Conservation (phyloP, 1,140 invertebrate species). For the Manduca sexta region DNA sequence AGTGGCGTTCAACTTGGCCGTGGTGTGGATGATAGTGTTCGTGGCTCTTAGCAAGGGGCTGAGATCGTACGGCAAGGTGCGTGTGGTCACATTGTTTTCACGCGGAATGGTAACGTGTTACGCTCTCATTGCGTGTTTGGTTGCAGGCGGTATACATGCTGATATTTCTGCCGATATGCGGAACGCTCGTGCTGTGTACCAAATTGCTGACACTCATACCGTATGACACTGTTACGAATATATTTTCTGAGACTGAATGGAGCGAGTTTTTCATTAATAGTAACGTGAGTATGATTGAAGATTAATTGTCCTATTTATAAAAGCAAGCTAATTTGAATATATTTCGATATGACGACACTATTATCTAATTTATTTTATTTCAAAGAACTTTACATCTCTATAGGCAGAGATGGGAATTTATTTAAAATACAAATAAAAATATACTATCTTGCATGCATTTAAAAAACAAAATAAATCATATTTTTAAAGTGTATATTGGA, state of each 20-base stretch:
- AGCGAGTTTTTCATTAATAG: constrained; percentile 88
- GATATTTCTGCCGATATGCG: constrained; percentile 81
- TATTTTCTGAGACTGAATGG: constrained; percentile 85
- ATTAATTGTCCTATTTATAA: too few species aligned
- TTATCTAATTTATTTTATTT: too few species aligned
- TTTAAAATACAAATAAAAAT: too few species aligned
- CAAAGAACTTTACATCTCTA: too few species aligned
- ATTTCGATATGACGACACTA: too few species aligned
- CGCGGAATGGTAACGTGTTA: constrained; percentile 1
- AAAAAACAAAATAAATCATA: too few species aligned
- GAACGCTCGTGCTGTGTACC: constrained; percentile 81
- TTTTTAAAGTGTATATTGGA: too few species aligned
- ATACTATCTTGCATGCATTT: too few species aligned
- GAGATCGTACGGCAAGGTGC: constrained; percentile 88
- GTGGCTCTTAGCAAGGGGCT: constrained; percentile 91
- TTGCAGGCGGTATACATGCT: constrained; percentile 79
- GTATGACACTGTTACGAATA: constrained; percentile 76
- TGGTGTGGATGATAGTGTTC: constrained; percentile 93
- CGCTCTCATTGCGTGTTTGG: constrained; percentile 2
- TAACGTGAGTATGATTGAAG: constrained; percentile 69
- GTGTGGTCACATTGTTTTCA: constrained; percentile 1
- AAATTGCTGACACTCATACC: constrained; percentile 83
- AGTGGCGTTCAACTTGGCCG: constrained; percentile 90
- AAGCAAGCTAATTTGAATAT: too few species aligned
- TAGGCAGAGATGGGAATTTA: too few species aligned